Evolutionary conservation across 2,797 vertebrate species (phyloP).

Genomic region (Syngnathus rostellatus): DNA sequence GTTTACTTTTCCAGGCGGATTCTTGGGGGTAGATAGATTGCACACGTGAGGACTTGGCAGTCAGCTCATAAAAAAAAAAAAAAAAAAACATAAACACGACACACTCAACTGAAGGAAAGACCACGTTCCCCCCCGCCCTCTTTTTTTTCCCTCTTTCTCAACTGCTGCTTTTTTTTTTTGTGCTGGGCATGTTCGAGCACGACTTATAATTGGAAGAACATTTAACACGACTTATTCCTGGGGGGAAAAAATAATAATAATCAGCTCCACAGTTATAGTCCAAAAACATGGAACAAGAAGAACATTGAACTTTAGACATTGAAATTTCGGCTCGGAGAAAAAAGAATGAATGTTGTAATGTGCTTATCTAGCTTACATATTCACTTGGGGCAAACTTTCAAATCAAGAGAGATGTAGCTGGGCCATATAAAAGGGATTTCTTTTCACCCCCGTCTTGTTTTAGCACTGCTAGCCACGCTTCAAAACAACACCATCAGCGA

Average conservation of each 20-base stretch:
- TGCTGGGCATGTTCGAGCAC: constrained; percentile 22
- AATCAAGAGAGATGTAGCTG: too few species aligned
- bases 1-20: constrained; percentile 44
- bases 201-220: constrained; percentile 6
- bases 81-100: constrained; percentile 25
- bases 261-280: not conserved
- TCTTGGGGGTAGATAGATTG: constrained; percentile 38
- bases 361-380: not conserved
- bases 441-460: too few species aligned
- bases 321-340: not conserved
- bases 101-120: constrained; percentile 22
- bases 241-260: not conserved
- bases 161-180: constrained; percentile 13
- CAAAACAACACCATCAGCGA: too few species aligned
- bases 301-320: constrained; percentile 1
- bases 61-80: constrained; percentile 19
- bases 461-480: too few species aligned
- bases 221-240: constrained; percentile 17
- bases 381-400: too few species aligned
- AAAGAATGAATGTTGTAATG: not conserved
- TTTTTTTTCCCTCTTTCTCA: constrained; percentile 7
- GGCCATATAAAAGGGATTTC: too few species aligned
- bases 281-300: not conserved
- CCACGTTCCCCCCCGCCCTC: not conserved
- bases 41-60: constrained; percentile 56